Evolutionary conservation across 2,888 invertebrate species (phyloP), one percentile per base, ranked within the genome.

Genomic region (Spisula subtruncata): DNA sequence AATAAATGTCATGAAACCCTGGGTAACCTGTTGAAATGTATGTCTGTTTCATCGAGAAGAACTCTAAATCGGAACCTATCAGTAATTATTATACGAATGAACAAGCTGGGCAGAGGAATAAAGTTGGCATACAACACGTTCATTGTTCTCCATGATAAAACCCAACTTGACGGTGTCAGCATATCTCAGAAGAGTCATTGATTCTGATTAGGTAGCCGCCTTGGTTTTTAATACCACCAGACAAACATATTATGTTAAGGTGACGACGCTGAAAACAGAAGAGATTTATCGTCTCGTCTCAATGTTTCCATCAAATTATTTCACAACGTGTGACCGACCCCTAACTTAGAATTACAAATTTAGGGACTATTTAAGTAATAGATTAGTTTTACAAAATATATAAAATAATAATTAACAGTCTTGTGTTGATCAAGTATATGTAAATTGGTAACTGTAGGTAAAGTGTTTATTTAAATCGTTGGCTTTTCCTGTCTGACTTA

Each of bases 61-160:
- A 1, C 60, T 60, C 60, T 60, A 60, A 60, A 60, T 60, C 60
- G 60, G 60, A 60, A 60, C 18, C 60, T 60, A 60, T 60, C 60
- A 60, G 20, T 60, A 60, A 60, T 10, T 60, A 60, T 60, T 60
- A 60, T 60, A n/a, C n/a, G 60, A n/a, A n/a, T 60, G n/a, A 60
- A n/a, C 60, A 60, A 60, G 60, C 60, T n/a, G 60, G 60, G n/a
- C 60, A 60, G 60, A n/a, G 60, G n/a, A 60, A n/a, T 60, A 60
- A 60, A n/a, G n/a, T 60, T 60, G 60, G n/a, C 60, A 60, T n/a
- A n/a, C 60, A 60, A 60, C 60, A 60, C 60, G 60, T 60, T 60
- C 20, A 20, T 60, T n/a, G n/a, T 60, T n/a, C 60, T 66, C 10
- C 25, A 66, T 66, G 60, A 66, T 66, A n/a, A 10, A 66, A 60